Conservation (phyloP, 2,797 vertebrate genomes). For the Lutjanus campechanus region DNA sequence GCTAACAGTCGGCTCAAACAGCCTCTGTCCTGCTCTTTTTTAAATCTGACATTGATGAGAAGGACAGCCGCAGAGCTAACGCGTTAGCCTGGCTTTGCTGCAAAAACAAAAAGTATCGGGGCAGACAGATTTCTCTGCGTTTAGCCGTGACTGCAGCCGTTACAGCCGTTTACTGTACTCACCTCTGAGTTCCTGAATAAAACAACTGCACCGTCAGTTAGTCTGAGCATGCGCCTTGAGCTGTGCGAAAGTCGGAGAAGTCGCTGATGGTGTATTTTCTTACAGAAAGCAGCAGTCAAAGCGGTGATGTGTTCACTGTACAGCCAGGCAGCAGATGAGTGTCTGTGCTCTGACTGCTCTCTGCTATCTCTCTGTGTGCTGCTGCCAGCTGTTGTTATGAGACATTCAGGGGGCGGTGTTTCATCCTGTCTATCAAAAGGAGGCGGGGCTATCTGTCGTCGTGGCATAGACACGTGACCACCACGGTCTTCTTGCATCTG, state of each 20-base stretch:
- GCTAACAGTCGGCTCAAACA: slow-evolving; percentile 39
- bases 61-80: slow-evolving; percentile 13
- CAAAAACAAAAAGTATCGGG: slow-evolving; percentile 10
- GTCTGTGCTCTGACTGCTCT: slow-evolving; percentile 23
- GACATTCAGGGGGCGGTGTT: slow-evolving; percentile 62
- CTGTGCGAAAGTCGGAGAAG: slow-evolving; percentile 40
- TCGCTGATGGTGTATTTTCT: slow-evolving; percentile 18
- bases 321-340: slow-evolving; percentile 32
- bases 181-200: slow-evolving; percentile 80
- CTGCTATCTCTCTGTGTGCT: slow-evolving; percentile 1
- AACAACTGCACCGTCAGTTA: slow-evolving; percentile 77
- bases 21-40: neutral
- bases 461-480: slow-evolving; percentile 59
- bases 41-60: slow-evolving; percentile 8
- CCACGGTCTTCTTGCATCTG: neutral
- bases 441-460: slow-evolving; percentile 49
- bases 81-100: slow-evolving; percentile 21
- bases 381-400: slow-evolving; percentile 72
- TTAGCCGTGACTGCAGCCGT: slow-evolving; percentile 20
- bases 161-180: slow-evolving; percentile 68
- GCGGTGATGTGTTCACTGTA: slow-evolving; percentile 26
- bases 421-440: slow-evolving; percentile 34
- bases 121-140: slow-evolving; percentile 9
- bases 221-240: slow-evolving; percentile 82
- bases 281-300: slow-evolving; percentile 23